A percentile compares a stretch with the other conserved stretches of the same genome.
Conservation (phyloP, 2,888 invertebrate genomes). For the Ichneumon xanthorius region DNA sequence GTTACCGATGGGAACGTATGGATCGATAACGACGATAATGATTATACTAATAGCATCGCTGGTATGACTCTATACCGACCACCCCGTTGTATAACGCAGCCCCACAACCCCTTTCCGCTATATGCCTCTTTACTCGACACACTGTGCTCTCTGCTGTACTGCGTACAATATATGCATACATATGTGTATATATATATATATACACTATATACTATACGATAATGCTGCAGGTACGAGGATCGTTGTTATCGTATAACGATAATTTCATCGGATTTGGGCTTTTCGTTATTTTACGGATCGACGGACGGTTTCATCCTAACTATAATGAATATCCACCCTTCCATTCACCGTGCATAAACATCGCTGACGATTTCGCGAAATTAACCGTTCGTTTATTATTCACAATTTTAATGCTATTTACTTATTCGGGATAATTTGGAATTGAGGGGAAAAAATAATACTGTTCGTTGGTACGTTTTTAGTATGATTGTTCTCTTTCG, state of each 20-base stretch:
- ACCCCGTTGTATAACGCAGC: constrained; percentile 14
- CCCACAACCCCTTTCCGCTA: not conserved
- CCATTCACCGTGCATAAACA: constrained; percentile 3
- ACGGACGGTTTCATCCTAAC: constrained; percentile 47
- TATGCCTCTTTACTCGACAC: constrained; percentile 5
- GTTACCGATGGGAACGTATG: constrained; percentile 62
- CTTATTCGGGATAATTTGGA: not conserved
- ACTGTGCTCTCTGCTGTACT: not conserved
- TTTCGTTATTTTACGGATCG: constrained; percentile 66
- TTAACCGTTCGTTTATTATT: constrained; percentile 18
- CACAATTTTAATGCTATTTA: not conserved
- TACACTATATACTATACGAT: not conserved
- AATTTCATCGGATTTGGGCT: constrained; percentile 65
- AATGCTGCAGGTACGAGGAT: constrained; percentile 34
- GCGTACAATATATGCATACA: not conserved
- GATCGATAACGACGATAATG: constrained; percentile 72
- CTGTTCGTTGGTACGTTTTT: not conserved
- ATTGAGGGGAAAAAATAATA: not conserved
- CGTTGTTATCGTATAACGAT: constrained; percentile 68
- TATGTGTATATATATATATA: not conserved
- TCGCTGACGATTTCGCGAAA: constrained; percentile 10
- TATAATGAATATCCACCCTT: constrained; percentile 59
- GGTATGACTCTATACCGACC: constrained; percentile 9
- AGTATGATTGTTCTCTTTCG: not conserved
- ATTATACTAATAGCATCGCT: constrained; percentile 69